These are phyloP conservation scores for Drosophila trichaetosa DNA, from an alignment of 2,888 invertebrate genomes.

Conservation along the genomic window DNA sequence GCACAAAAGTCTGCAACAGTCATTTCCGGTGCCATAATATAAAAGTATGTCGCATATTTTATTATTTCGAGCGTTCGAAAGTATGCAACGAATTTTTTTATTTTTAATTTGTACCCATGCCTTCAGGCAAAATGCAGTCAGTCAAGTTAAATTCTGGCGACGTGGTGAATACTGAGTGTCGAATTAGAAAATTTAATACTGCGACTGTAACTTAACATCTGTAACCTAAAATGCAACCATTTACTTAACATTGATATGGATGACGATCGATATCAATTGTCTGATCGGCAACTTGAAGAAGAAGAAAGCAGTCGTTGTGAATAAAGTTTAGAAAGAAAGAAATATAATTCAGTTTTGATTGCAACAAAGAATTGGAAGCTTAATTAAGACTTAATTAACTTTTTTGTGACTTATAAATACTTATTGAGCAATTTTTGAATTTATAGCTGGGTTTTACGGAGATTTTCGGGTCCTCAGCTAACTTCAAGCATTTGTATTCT, in stretches of 20 bases:
- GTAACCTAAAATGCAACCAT: no score
- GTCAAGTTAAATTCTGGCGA: background rate
- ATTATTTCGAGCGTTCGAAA: background rate
- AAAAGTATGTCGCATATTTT: background rate
- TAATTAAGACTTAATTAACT: background rate
- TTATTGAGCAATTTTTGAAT: background rate
- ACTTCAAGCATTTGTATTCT: constrained; percentile 88
- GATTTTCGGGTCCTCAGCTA: constrained; percentile 88
- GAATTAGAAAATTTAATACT: no score
- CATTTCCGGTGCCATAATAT: background rate
- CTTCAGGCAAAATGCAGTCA: background rate
- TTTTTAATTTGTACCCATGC: background rate
- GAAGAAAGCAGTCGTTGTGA: no score
- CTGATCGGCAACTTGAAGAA: no score
- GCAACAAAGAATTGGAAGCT: background rate
- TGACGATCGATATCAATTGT: no score
- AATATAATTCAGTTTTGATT: no score
- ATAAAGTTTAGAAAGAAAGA: no score
- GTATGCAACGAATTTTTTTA: background rate
- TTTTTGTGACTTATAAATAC: background rate
- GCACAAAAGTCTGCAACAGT: background rate
- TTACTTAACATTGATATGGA: no score
- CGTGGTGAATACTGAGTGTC: background rate
- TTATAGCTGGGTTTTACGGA: constrained; percentile 89
- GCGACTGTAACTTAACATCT: no score